Conservation (phyloP, 2,113 vertebrate genomes). For the Puma concolor region DNA sequence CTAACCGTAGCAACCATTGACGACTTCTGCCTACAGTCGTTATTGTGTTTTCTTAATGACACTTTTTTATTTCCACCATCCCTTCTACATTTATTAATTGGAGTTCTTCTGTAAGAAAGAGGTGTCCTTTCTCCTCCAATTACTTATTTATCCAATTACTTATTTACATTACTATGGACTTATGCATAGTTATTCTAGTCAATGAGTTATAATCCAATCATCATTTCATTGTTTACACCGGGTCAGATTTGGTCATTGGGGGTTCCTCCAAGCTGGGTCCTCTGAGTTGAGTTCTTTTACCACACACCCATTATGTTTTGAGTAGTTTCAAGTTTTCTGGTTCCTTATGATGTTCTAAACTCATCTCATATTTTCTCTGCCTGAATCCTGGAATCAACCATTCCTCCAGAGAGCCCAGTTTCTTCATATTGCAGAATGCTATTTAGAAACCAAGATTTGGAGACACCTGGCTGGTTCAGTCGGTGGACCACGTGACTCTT, state of each 20-base stretch:
- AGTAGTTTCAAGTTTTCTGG: not conserved
- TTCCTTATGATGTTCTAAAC: not conserved
- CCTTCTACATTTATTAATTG: not conserved
- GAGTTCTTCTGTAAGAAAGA: not conserved
- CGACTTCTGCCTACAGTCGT: not conserved
- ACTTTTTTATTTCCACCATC: not conserved
- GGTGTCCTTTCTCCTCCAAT: not conserved
- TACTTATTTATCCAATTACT: not conserved
- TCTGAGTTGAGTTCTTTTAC: not conserved
- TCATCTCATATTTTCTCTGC: not conserved
- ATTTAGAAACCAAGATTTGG: not conserved
- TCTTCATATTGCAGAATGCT: not conserved
- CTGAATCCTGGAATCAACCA: not conserved
- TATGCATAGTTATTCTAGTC: not conserved
- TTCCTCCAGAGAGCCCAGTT: not conserved
- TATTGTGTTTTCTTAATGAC: not conserved
- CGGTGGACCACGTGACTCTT: too few relatives aligned
- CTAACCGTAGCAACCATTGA: constrained; percentile 14
- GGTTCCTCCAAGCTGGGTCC: not conserved
- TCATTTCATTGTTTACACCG: not conserved
- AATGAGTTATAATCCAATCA: not conserved
- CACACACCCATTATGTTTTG: not conserved
- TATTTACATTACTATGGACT: not conserved
- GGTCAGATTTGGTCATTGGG: not conserved
- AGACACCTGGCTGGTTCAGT: too few relatives aligned